These are phyloP conservation scores for Micoletzkya japonica DNA, from an alignment of 2,888 invertebrate genomes.

Conservation along the genomic window DNA sequence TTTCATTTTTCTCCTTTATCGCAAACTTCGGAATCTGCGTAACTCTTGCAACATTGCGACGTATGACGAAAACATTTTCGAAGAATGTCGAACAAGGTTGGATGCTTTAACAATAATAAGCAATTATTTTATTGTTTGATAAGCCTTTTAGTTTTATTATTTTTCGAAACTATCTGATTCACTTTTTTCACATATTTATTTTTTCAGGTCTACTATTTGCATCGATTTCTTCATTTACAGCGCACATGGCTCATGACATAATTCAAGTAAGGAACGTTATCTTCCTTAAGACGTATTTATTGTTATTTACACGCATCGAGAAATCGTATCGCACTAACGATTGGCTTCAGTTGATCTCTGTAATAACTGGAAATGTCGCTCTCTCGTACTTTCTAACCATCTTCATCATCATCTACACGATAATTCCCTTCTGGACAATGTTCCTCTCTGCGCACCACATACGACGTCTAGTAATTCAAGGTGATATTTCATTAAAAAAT, in stretches of 20 bases:
- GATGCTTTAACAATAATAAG: background rate
- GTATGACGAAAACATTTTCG: background rate
- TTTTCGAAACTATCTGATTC: background rate
- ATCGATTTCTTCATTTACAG: background rate
- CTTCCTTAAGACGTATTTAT: too few species aligned
- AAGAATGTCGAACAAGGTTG: conserved; percentile 1
- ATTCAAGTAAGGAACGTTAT: background rate
- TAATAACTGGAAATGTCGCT: background rate
- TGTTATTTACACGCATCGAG: background rate
- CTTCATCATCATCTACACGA: conserved; percentile 4
- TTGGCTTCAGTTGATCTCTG: background rate
- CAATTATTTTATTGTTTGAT: background rate
- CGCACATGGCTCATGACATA: conserved; percentile 3
- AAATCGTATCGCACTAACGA: background rate
- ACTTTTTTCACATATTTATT: background rate
- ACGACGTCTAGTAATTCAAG: too few species aligned
- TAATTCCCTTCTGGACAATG: conserved; percentile 19
- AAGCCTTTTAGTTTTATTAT: background rate
- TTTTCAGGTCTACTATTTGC: conserved; percentile 13
- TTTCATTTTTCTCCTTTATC: background rate
- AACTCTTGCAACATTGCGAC: background rate
- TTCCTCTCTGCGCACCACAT: conserved; percentile 3
- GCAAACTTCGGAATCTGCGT: background rate
- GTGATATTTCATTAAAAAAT: too few species aligned
- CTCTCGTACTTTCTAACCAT: conserved; percentile 16